phyloP scores from a whole-genome alignment of 1,140 invertebrate species.

The Hetaerina americana region DNA sequence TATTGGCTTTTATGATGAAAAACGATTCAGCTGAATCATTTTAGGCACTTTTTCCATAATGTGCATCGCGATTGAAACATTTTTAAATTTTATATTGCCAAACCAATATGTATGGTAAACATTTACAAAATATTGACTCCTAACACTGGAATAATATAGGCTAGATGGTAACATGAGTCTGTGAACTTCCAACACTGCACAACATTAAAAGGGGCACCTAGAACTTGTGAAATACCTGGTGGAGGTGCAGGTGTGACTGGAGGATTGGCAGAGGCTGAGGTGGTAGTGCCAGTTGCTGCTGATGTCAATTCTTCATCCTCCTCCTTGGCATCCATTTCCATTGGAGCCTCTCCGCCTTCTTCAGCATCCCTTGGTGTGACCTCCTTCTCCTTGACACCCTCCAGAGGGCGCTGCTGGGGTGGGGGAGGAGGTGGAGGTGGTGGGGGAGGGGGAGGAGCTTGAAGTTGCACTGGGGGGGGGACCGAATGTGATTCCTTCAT shows the following conservation, averaged over 20 bases:
- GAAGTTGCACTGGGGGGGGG: constrained; percentile 29
- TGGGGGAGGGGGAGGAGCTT: constrained; percentile 35
- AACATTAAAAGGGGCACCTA: no score
- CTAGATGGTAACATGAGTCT: no score
- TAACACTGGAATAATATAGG: no score
- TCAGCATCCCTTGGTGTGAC: constrained; percentile 18
- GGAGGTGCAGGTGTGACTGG: constrained; percentile 5
- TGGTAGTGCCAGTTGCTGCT: constrained; percentile 5
- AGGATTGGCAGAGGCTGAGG: constrained; percentile 10
- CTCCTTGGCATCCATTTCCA: constrained; percentile 67
- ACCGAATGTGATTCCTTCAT: constrained; percentile 70
- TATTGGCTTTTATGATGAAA: no score
- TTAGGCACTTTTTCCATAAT: no score
- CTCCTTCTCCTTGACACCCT: constrained; percentile 23
- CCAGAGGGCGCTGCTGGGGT: constrained; percentile 8
- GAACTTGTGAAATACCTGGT: constrained; percentile 10
- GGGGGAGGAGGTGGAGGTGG: constrained; percentile 32
- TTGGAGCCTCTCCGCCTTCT: constrained; percentile 66
- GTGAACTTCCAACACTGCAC: no score
- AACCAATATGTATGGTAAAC: no score
- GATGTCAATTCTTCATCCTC: constrained; percentile 26
- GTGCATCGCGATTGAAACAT: no score
- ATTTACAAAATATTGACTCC: no score
- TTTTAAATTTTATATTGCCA: no score
- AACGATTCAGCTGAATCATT: no score